A percentile compares a stretch with the other conserved stretches of the same genome.
These are phyloP conservation scores for Melangyna quadrimaculata DNA, from an alignment of 2,888 invertebrate species.

Conservation along the genomic window DNA sequence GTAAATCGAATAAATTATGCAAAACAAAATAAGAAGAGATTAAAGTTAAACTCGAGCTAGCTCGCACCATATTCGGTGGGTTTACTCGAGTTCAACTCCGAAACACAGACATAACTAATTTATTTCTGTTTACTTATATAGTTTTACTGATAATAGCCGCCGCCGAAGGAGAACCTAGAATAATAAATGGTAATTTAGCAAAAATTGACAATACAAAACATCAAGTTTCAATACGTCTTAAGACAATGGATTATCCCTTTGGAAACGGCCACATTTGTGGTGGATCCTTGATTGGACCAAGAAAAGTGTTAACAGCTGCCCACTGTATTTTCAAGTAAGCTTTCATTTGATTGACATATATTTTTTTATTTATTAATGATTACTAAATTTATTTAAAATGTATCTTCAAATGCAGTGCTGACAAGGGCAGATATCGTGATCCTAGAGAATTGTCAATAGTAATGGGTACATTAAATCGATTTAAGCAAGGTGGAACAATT, in stretches of 20 bases:
- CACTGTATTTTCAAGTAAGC: conserved; percentile 79
- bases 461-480: conserved; percentile 78
- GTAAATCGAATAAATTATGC: no score
- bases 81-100: no score
- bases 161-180: conserved; percentile 72
- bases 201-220: conserved; percentile 73
- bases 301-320: conserved; percentile 78
- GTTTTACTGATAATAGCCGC: not conserved
- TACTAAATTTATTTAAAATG: no score
- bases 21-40: no score
- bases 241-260: conserved; percentile 75
- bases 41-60: no score
- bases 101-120: no score
- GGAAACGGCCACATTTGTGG: conserved; percentile 79
- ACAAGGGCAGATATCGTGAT: conserved; percentile 75
- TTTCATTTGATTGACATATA: no score
- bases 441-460: conserved; percentile 78
- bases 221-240: conserved; percentile 78
- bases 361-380: no score
- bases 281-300: conserved; percentile 76
- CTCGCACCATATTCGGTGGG: no score
- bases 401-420: conserved; percentile 67
- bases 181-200: conserved; percentile 77
- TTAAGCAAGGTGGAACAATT: conserved; percentile 76
- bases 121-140: not conserved